Evolutionary conservation across 2,113 vertebrate genomes (phyloP), one percentile per base, ranked within the genome.

Genomic region (Brachirus orientalis): DNA sequence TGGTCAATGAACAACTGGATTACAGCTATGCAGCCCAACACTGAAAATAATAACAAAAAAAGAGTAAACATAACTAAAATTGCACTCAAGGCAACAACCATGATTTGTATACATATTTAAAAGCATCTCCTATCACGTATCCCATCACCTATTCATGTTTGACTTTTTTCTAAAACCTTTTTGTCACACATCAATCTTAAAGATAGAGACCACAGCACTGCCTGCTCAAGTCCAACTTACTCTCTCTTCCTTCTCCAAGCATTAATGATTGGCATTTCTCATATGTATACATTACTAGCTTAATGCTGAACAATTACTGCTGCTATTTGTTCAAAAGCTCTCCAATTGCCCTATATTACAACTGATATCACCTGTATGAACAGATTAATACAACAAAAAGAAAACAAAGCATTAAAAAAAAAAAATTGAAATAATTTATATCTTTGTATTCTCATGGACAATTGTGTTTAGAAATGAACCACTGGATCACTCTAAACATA

Each of bases 401-500:
- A 45, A 65, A 80, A 82, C 17, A 73, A 50, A 86, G 84, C 77
- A 66, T 70, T 54, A 90, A 64, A 72, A 75, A 85, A 79, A 47
- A 87, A 81, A 74, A 79, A 77, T 35, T 61, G 75, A 80, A 91
- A 92, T 90, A 92, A 92, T 87, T 91, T 91, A 90, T 80, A 81
- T 86, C 86, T 85, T 88, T 84, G 86, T 87, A 88, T 89, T 88
- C 74, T 85, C 71, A 82, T 80, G 75, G 80, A 88, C 76, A 90
- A 77, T 77, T 69, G 76, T 69, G 86, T 89, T 90, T 83, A 88
- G 88, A 87, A 76, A 88, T 80, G 77, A 92, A 59, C 91, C 90
- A 79, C 54, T 60, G 85, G 89, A 65, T 84, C 85, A 83, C 72
- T 89, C 90, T 87, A 90, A 88, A 90, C 88, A 87, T 89, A 92